Percentiles rank a stretch among this genome's conserved stretches.
These are phyloP conservation scores for Acipenser oxyrinchus DNA, from an alignment of 2,797 vertebrate genomes.

Conservation along the genomic window DNA sequence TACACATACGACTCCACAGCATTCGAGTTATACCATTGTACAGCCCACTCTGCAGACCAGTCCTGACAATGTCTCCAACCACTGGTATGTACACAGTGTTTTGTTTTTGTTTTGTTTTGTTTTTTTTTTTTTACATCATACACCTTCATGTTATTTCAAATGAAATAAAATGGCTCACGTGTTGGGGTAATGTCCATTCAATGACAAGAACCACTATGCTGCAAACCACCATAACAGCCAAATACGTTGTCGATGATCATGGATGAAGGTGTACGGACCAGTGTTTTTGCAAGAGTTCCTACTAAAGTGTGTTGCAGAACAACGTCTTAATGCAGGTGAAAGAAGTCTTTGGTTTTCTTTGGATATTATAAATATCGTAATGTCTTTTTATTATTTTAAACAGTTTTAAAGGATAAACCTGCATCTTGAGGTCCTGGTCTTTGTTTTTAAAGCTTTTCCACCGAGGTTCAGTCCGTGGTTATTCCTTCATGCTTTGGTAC, in stretches of 20 bases:
- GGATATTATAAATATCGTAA: conserved; percentile 96
- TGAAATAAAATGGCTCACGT: conserved; percentile 48
- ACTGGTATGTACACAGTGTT: conserved; percentile 45
- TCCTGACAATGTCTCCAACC: conserved; percentile 65
- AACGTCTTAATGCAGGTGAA: conserved; percentile 86
- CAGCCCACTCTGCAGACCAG: conserved; percentile 68
- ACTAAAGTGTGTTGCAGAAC: conserved; percentile 77
- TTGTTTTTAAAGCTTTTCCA: conserved; percentile 98
- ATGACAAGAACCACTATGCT: conserved; percentile 56
- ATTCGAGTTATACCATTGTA: conserved; percentile 42
- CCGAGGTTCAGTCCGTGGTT: conserved; percentile 84
- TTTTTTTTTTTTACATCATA: conserved; percentile 33
- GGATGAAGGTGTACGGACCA: conserved; percentile 69
- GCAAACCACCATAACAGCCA: conserved; percentile 61
- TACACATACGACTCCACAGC: conserved; percentile 60
- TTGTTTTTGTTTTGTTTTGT: background rate
- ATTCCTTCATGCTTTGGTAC: conserved; percentile 96
- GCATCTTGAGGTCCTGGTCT: conserved; percentile 78
- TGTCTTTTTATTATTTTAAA: conserved; percentile 60
- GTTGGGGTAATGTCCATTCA: conserved; percentile 63
- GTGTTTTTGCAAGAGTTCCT: conserved; percentile 71
- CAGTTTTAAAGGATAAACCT: conserved; percentile 72
- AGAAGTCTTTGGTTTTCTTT: conserved; percentile 99
- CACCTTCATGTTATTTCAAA: conserved; percentile 47
- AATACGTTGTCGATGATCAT: conserved; percentile 59